Evolutionary conservation across 1,140 invertebrate species (phyloP).

Genomic region (Anoplophora glabripennis): DNA sequence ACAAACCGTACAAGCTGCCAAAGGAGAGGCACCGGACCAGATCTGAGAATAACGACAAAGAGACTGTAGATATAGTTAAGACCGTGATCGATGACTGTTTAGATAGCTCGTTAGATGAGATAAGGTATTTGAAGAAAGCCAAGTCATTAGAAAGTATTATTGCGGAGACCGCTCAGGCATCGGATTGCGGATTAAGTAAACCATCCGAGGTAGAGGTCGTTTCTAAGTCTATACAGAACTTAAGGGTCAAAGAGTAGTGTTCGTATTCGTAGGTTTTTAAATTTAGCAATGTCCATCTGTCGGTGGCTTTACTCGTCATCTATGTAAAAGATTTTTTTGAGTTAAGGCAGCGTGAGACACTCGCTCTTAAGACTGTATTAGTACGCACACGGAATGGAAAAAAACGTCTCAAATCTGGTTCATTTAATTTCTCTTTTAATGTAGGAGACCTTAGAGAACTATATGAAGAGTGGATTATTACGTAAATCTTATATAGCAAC

Average conservation of each 20-base stretch:
- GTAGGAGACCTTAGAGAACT: neutral
- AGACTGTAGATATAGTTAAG: conserved; percentile 36
- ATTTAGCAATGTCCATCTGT: no score
- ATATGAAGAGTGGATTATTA: no score
- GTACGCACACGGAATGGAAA: no score
- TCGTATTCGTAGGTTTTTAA: no score
- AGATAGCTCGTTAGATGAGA: conserved; percentile 30
- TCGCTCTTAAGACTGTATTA: no score
- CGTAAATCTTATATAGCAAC: no score
- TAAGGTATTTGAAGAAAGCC: conserved; percentile 41
- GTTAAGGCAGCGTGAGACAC: no score
- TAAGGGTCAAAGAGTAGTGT: conserved; percentile 38
- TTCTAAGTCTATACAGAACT: conserved; percentile 42
- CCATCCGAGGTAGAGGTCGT: conserved; percentile 41
- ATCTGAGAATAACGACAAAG: conserved; percentile 59
- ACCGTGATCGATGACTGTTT: conserved; percentile 41
- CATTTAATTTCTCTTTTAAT: neutral
- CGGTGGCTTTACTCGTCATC: no score
- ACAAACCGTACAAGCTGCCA: conserved; percentile 41
- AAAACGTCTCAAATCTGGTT: neutral
- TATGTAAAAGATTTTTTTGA: no score
- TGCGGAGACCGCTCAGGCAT: conserved; percentile 24
- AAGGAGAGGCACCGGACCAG: conserved; percentile 54
- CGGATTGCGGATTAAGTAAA: conserved; percentile 25
- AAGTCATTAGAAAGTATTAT: conserved; percentile 44